Base-by-base conservation (phyloP, 2,797 vertebrate species). In the Epinephelus awoara region DNA sequence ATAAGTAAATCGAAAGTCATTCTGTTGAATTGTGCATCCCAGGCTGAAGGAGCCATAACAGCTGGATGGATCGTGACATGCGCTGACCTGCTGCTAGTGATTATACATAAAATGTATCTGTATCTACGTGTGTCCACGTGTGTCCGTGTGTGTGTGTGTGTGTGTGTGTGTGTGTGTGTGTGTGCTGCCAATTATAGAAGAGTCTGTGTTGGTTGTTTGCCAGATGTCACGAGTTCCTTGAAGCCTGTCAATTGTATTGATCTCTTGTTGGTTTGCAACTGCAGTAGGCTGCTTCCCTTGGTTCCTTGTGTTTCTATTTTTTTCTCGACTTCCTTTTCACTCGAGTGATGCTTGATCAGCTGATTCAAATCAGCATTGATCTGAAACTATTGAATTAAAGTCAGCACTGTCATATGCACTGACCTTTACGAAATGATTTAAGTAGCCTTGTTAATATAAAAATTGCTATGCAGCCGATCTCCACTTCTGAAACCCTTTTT, bases 341-440 rank as follows among this genome's bases (percentile, higher is more conserved):
- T 38, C 7, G 12, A 5, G 14, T 49, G 64, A 71, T 57, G 66
- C 59, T 82, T 57, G 25, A 77, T 89, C 78, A 83, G 75, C 74
- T 64, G 72, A 82, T 88, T 85, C 46, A 84, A 77, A 91, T 77
- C 54, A 75, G 34, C 55, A 89, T 82, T 80, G 86, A 87, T 89
- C 65, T 67, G 44, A 66, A 21, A 1, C 52, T 78, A 80, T 67
- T 79, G 65, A 71, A 58, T 73, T 68, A 54, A 82, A 78, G 79
- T 84, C 77, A 83, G 71, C 73, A 52, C 21, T 82, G 78, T 62
- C 23, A 67, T 67, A 69, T 58, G 21, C 42, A 69, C 1, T 66
- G 84, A 65, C 72, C 69, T 88, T 79, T 66, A 49, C 67, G 18
- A 77, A 80, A 80, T 65, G 5, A 54, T 79, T 85, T 62, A 34